Percentiles rank a stretch among this genome's conserved stretches.
Conservation (phyloP, 2,113 vertebrate species). For the Oenanthe melanoleuca region DNA sequence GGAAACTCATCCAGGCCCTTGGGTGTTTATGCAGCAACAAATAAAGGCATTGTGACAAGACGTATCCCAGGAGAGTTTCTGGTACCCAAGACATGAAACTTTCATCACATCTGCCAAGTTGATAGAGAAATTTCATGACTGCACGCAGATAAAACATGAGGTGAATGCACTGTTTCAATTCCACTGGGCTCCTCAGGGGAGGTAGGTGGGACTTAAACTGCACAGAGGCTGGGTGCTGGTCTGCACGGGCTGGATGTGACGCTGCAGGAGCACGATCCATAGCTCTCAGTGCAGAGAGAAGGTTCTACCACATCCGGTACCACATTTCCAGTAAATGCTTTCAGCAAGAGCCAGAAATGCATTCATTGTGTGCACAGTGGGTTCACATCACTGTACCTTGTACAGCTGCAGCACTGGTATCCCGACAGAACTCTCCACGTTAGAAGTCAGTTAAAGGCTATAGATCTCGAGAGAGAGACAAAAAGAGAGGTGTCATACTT, state of each 20-base stretch:
- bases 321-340: not conserved
- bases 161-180: not conserved
- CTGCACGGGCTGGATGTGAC: not conserved
- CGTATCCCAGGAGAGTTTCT: not conserved
- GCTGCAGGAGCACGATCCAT: not conserved
- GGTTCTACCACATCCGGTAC: not conserved
- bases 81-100: not conserved
- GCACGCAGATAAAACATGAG: not conserved
- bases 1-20: not conserved
- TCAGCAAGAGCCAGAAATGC: not conserved
- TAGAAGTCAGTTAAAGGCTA: constrained; percentile 10
- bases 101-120: not conserved
- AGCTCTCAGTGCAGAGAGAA: not conserved
- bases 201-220: not conserved
- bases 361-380: not conserved
- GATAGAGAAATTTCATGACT: not conserved
- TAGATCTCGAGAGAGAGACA: not conserved
- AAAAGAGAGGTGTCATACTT: not conserved
- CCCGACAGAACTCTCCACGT: not conserved
- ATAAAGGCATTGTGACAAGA: not conserved
- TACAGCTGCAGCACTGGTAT: not conserved
- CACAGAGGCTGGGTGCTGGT: not conserved
- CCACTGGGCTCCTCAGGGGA: not conserved
- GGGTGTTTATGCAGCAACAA: not conserved
- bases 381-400: not conserved